Evolutionary conservation across 2,888 invertebrate species (phyloP).

Genomic region (Blastobasis adustella): DNA sequence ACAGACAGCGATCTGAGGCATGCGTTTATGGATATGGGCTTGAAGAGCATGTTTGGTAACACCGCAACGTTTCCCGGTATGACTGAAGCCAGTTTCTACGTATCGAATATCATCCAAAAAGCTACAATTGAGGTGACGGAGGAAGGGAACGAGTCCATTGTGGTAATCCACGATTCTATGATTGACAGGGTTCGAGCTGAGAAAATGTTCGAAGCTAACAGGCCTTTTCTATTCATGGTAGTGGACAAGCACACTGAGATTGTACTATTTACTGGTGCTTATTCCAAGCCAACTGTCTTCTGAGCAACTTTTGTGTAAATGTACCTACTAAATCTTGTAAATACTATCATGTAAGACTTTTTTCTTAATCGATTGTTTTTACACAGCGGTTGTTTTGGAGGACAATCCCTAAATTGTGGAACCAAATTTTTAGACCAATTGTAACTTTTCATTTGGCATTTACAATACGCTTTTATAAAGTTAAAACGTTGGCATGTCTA

Average conservation of each 20-base stretch:
- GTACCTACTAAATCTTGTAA: too few relatives aligned
- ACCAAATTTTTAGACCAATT: too few relatives aligned
- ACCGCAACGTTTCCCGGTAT: conserved; percentile 38
- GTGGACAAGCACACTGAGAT: conserved; percentile 40
- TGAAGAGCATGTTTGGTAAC: conserved; percentile 41
- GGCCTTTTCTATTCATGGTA: conserved; percentile 57
- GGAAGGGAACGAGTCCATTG: conserved; percentile 44
- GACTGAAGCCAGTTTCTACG: conserved; percentile 32
- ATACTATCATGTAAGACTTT: too few relatives aligned
- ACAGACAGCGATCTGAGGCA: conserved; percentile 67
- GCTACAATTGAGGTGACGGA: conserved; percentile 56
- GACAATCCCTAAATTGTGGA: too few relatives aligned
- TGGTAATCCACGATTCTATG: conserved; percentile 29
- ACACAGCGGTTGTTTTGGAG: too few relatives aligned
- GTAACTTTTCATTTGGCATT: too few relatives aligned
- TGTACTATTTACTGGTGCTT: conserved; percentile 53
- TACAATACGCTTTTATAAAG: too few relatives aligned
- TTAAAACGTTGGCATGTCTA: too few relatives aligned
- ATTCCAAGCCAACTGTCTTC: conserved; percentile 48
- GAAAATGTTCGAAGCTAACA: conserved; percentile 36
- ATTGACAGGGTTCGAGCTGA: conserved; percentile 27
- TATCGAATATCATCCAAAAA: conserved; percentile 55
- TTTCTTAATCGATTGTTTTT: too few relatives aligned
- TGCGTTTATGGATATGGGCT: conserved; percentile 51
- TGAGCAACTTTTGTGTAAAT: too few relatives aligned